Base-by-base conservation (phyloP, 2,797 vertebrate genomes). In the Cirrhinus molitorella region DNA sequence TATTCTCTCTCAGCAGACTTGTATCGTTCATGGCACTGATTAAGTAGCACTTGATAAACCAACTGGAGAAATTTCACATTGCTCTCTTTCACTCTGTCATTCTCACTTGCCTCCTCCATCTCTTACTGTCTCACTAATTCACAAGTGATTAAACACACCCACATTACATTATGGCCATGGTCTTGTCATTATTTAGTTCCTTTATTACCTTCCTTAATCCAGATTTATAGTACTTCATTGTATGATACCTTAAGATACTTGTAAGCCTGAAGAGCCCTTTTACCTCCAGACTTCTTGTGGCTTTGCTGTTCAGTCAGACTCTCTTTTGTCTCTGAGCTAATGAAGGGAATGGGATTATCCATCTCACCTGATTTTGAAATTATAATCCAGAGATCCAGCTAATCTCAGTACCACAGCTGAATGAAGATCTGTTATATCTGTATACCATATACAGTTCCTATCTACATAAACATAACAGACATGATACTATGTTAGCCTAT, bases 71-170 rank as follows among this genome's bases (percentile, higher is more conserved):
- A 9, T 51, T 13, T 66, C 78, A 55, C n/a, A 63, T 19, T 77
- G 79, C 86, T 84, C 25, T 71, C 70, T 82, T 13, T 5, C 0
- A 43, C 61, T 81, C 23, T 73, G 25, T 51, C 21, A 55, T n/a
- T 49, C 17, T 72, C 23, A 47, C 79, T 74, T 70, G 12, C 34
- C 9, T 80, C 51, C 23, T 57, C 7, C 6, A 21, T 70, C 16
- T 53, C 47, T 53, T 55, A 8, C 9, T 71, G 13, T 72, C 25
- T 63, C 16, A 49, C 47, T 72, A 80, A 45, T 72, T 34, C n/a
- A 59, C 13, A 51, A 19, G 63, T 37, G 28, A 81, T 81, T 47
- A 49, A 81, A 49, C 23, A 47, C 67, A 23, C 14, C 13, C 43
- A 63, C 21, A 49, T 63, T 63, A 49, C 21, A 37, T 37, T 71